Conservation (phyloP, 2,888 invertebrate genomes). For the Mylabris sibirica region DNA sequence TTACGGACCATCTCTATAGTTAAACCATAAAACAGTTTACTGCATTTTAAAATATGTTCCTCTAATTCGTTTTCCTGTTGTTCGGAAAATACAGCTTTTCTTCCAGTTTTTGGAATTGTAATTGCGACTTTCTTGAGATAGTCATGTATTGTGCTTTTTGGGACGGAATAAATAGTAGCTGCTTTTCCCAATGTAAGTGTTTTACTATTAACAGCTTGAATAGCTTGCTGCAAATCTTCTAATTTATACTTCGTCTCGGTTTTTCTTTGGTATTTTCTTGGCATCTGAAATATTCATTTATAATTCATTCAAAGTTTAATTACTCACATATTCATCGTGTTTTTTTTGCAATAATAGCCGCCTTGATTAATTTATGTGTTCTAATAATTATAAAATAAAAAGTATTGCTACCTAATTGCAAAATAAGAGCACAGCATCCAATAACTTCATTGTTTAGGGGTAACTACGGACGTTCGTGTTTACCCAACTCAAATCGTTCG, state of each 20-base stretch:
- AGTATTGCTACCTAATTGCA: too few relatives aligned
- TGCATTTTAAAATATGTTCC: constrained; percentile 16
- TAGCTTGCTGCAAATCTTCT: not conserved
- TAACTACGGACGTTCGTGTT: not conserved
- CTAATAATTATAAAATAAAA: too few relatives aligned
- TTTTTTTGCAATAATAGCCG: too few relatives aligned
- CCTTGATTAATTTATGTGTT: too few relatives aligned
- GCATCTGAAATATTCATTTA: not conserved
- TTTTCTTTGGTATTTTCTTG: not conserved
- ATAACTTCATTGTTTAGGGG: too few relatives aligned
- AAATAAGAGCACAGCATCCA: too few relatives aligned
- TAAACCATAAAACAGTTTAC: constrained; percentile 20
- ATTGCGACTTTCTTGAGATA: not conserved
- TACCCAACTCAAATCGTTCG: not conserved
- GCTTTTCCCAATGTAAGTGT: not conserved
- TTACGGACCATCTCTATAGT: constrained; percentile 35
- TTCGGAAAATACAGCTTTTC: constrained; percentile 19
- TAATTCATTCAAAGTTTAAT: not conserved
- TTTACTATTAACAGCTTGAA: not conserved
- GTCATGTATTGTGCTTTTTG: not conserved
- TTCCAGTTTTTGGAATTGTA: not conserved
- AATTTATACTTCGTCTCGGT: not conserved
- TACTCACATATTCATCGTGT: too few relatives aligned
- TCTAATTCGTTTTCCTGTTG: constrained; percentile 19
- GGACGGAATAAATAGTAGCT: not conserved